phyloP scores from a whole-genome alignment of 1,140 invertebrate species.

The Nasonia vitripennis region DNA sequence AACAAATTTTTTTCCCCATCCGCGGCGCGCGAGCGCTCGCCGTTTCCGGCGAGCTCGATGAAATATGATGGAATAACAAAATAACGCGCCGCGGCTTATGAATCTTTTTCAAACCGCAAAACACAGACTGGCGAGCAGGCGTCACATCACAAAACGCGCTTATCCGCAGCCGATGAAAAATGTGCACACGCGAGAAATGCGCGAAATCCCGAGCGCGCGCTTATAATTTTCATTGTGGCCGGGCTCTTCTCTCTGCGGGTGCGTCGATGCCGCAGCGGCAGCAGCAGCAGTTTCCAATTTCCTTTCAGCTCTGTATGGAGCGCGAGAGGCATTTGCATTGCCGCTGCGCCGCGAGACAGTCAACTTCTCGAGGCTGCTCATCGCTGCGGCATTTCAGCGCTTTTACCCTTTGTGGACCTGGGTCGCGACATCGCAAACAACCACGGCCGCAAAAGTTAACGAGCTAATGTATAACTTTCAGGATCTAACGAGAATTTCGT shows the following conservation, averaged over 20 bases:
- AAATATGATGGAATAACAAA: constrained; percentile 31
- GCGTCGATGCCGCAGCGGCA: not conserved
- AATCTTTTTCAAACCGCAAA: constrained; percentile 23
- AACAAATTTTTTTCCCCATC: not conserved
- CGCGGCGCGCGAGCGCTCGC: not conserved
- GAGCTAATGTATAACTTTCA: constrained; percentile 5
- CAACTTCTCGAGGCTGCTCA: not conserved
- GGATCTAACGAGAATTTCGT: not conserved
- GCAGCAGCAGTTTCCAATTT: constrained; percentile 17
- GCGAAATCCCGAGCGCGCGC: not conserved
- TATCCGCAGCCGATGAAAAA: constrained; percentile 23
- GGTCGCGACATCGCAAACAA: not conserved
- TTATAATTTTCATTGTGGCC: constrained; percentile 4
- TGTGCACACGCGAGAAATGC: not conserved
- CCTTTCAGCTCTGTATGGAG: not conserved
- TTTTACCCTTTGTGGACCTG: not conserved
- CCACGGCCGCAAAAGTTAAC: not conserved
- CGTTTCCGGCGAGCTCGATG: not conserved
- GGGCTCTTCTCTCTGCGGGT: not conserved
- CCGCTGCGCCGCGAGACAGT: not conserved
- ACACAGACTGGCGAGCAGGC: not conserved
- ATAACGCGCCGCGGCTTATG: constrained; percentile 7
- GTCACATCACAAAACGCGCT: constrained; percentile 15
- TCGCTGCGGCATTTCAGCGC: not conserved
- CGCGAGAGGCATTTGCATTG: not conserved